These are phyloP conservation scores for Trilocha varians DNA, from an alignment of 2,888 invertebrate species.

Conservation along the genomic window DNA sequence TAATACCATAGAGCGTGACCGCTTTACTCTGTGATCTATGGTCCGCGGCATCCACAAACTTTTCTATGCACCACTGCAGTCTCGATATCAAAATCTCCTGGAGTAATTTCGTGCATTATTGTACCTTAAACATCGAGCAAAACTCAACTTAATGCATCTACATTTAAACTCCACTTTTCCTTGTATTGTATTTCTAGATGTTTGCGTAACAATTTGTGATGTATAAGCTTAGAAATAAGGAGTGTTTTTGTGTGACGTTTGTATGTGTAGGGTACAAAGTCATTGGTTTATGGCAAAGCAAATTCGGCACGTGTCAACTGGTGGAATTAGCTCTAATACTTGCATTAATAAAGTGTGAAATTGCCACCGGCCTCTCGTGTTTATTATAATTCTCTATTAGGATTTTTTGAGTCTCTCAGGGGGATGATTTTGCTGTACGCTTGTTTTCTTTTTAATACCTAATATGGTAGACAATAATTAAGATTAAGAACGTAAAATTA, in stretches of 20 bases:
- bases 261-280: slow-evolving; percentile 28
- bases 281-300: slow-evolving; percentile 61
- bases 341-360: slow-evolving; percentile 74
- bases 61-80: slow-evolving; percentile 48
- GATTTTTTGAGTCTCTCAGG: slow-evolving; percentile 37
- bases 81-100: slow-evolving; percentile 48
- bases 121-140: slow-evolving; percentile 14
- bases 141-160: neutral
- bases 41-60: slow-evolving; percentile 47
- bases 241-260: slow-evolving; percentile 28
- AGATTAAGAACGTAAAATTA: too few relatives aligned
- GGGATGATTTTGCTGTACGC: slow-evolving; percentile 6
- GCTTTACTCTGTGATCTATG: slow-evolving; percentile 71
- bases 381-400: slow-evolving; percentile 68
- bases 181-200: neutral
- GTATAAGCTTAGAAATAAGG: slow-evolving; percentile 23
- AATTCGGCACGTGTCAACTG: slow-evolving; percentile 69
- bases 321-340: slow-evolving; percentile 70
- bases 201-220: slow-evolving; percentile 13
- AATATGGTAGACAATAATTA: too few relatives aligned
- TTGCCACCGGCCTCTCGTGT: slow-evolving; percentile 58
- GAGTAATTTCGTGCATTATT: slow-evolving; percentile 35
- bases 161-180: neutral
- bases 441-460: slow-evolving; percentile 8
- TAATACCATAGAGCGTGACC: slow-evolving; percentile 72